Evolutionary conservation across 2,888 invertebrate species (phyloP), one percentile per base, ranked within the genome.

Genomic region (Rhaphigaster nebulosa): DNA sequence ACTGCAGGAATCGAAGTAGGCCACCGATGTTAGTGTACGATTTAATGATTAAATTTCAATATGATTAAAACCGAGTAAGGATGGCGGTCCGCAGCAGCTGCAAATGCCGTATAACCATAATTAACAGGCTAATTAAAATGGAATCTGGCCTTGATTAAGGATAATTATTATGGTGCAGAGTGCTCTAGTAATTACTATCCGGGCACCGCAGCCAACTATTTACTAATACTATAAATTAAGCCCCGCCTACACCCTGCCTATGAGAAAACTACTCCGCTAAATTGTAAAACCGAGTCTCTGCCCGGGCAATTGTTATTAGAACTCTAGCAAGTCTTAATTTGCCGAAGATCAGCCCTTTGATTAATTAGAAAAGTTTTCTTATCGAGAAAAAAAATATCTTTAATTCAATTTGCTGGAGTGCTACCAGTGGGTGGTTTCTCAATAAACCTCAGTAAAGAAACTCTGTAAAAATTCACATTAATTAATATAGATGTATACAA

Each of bases 71-170:
- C 70, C 70, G 70, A 76, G 70, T 76, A 76, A 76, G 70, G 70
- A 76, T 76, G 70, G 70, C 70, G 70, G 34, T 18, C 70, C 70
- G 70, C 70, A 76, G 70, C 70, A 76, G 70, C 70, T 76, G 70
- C 70, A 76, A 76, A 76, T 76, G 70, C 70, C 84, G 84, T 84
- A 45, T 84, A 84, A 45, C 84, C 45, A 50, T 84, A 84, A 84
- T 84, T 84, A 84, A 84, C 84, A 84, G 84, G 45, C 84, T 84
- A 84, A 84, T 84, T 84, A 84, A 84, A 84, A 84, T 84, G 84
- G 84, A 84, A 84, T 84, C 84, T 84, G 84, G 45, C 84, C 84
- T 50, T 84, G 84, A 84, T 84, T 84, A 50, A 84, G 84, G 45
- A 84, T 76, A 76, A 76, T 84, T 45, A 84, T 50, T 50, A 41